These are phyloP conservation scores for Paracentrotus lividus DNA, from an alignment of 53 echinoderm and acorn worm species.

Conservation along the genomic window DNA sequence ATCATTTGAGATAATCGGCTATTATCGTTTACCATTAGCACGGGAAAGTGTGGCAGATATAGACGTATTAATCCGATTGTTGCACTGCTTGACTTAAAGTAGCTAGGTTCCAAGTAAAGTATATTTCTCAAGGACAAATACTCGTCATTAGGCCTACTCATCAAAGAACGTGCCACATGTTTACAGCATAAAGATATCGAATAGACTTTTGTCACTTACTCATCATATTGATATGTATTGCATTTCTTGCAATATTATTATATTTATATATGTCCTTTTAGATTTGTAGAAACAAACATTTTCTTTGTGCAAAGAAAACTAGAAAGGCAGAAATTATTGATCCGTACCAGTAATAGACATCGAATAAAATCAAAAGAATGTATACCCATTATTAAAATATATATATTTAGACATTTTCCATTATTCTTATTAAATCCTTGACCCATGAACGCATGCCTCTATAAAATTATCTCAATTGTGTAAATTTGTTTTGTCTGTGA, in stretches of 20 bases:
- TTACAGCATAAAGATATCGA: background rate
- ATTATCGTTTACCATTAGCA: conserved; percentile 1
- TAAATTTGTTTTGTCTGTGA: background rate
- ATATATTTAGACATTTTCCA: background rate
- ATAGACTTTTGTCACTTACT: background rate
- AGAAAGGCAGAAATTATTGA: background rate
- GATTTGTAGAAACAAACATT: background rate
- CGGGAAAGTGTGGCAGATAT: background rate
- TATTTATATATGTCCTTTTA: too few relatives aligned
- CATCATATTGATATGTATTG: background rate
- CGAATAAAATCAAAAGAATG: background rate
- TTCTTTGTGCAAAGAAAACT: background rate
- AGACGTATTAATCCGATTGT: background rate
- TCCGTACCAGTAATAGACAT: background rate
- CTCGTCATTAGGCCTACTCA: background rate
- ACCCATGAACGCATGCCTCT: background rate
- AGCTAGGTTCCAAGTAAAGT: background rate
- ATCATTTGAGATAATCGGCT: background rate
- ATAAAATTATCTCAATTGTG: background rate
- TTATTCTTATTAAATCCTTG: background rate
- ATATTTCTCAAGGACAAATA: background rate
- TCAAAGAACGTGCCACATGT: background rate
- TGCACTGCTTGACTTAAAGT: background rate
- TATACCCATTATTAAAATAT: background rate
- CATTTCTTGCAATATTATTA: background rate